phyloP scores from a whole-genome alignment of 2,888 invertebrate genomes.

The Brassicogethes aeneus region DNA sequence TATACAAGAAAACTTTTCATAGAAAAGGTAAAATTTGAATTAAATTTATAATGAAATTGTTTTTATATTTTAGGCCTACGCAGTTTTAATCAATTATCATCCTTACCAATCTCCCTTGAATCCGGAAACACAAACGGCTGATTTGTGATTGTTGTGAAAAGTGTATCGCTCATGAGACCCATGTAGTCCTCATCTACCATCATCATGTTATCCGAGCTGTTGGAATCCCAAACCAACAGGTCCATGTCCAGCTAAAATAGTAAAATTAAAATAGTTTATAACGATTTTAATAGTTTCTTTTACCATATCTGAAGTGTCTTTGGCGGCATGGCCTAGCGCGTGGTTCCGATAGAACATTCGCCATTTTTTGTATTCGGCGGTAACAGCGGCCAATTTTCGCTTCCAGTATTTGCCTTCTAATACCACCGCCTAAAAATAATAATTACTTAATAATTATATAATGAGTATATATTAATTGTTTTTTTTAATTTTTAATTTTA shows the following conservation, averaged over 20 bases:
- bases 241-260: too few relatives aligned
- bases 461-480: constrained; percentile 4
- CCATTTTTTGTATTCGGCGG: constrained; percentile 99
- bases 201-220: constrained; percentile 55
- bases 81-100: too few relatives aligned
- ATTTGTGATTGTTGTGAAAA: constrained; percentile 79
- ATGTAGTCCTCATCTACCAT: constrained; percentile 82
- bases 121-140: constrained; percentile 96
- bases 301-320: constrained; percentile 70
- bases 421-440: constrained; percentile 71
- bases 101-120: constrained; percentile 88
- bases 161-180: constrained; percentile 81
- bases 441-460: not conserved
- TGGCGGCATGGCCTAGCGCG: constrained; percentile 63
- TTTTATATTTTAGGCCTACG: too few relatives aligned
- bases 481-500: too few relatives aligned
- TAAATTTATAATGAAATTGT: too few relatives aligned
- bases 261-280: too few relatives aligned
- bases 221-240: constrained; percentile 61
- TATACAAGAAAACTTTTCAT: too few relatives aligned
- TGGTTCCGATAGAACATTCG: constrained; percentile 82
- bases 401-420: constrained; percentile 99
- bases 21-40: too few relatives aligned
- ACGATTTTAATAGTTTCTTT: too few relatives aligned
- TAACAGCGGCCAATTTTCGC: constrained; percentile 88